Conservation (phyloP, 2,888 invertebrate genomes). For the Cephus sareptanus region DNA sequence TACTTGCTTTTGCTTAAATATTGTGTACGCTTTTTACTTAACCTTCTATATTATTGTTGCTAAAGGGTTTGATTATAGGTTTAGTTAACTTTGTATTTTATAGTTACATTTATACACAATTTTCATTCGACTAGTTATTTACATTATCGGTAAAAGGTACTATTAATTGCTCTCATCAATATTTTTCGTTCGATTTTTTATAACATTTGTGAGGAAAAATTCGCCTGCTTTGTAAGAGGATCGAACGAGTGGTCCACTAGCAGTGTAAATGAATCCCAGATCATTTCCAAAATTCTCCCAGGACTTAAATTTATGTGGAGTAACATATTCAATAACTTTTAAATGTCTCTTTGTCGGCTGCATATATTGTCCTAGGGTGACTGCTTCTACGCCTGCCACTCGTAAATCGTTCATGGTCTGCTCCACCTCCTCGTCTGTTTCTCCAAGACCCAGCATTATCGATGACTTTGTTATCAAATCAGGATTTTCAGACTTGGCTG, state of each 20-base stretch:
- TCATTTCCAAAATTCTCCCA: slow-evolving; percentile 87
- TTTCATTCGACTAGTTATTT: background rate
- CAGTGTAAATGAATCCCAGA: slow-evolving; percentile 95
- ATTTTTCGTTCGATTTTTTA: slow-evolving; percentile 67
- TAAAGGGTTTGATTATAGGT: background rate
- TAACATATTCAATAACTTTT: slow-evolving; percentile 95
- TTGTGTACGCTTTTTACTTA: slow-evolving; percentile 22
- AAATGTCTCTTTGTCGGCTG: slow-evolving; percentile 97
- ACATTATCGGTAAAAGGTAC: background rate
- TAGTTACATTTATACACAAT: background rate
- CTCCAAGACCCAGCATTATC: slow-evolving; percentile 96
- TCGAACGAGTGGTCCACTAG: slow-evolving; percentile 96
- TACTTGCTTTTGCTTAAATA: slow-evolving; percentile 3
- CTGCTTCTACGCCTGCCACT: slow-evolving; percentile 87
- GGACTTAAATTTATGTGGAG: slow-evolving; percentile 89
- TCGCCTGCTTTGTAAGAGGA: slow-evolving; percentile 99
- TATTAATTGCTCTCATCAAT: slow-evolving; percentile 18
- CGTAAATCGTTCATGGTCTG: slow-evolving; percentile 89
- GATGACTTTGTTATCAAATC: slow-evolving; percentile 95
- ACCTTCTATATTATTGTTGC: background rate
- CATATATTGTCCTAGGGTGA: slow-evolving; percentile 99
- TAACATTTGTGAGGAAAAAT: slow-evolving; percentile 85
- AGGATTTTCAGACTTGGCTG: slow-evolving; percentile 84
- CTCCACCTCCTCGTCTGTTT: slow-evolving; percentile 87
- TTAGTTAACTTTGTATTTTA: slow-evolving; percentile 2